Evolutionary conservation across 2,113 vertebrate species (phyloP), one percentile per base, ranked within the genome.

Genomic region (Passer domesticus): DNA sequence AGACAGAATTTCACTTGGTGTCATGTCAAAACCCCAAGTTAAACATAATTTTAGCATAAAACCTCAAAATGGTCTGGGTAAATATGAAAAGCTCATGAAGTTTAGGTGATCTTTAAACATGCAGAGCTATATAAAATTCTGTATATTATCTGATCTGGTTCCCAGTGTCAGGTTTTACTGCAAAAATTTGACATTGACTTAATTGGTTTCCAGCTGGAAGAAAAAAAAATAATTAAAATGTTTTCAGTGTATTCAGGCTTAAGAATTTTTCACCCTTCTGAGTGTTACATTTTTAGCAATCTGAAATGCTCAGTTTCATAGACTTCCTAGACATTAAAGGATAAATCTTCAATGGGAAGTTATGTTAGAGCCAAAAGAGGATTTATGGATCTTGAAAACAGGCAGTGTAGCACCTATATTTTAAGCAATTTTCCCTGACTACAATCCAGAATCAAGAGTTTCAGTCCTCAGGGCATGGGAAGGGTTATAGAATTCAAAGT

Each of bases 11-110:
- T 86, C 43, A 39, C 52, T 90, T 81, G 44, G 37, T 92, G 49
- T 72, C 33, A 64, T 64, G 31, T 95, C 76, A 86, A 95, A 93
- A 60, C 47, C 41, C 27, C 47, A 90, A 94, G 44, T 83, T 41
- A 88, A 72, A 74, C 44, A 68, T 30, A 64, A 89, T 81, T 95
- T 81, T 56, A 93, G 24, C 0, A 0, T 41, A 75, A 80, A 96
- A 87, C 79, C 60, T 78, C 75, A 75, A 46, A 90, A 74, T 33
- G 20, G 5, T 77, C n/a, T 81, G 64, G 6, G 30, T 39, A 53
- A 92, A 81, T 72, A 86, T 37, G 76, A 80, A 90, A 95, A 83
- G 37, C 24, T 87, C 27, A 39, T 55, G 59, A 95, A 90, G 28
- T 86, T 78, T 72, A 83, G 12, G 9, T 16, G 83, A 43, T 81